Conservation (phyloP, 1,140 invertebrate species). For the Sarcophaga bullata region DNA sequence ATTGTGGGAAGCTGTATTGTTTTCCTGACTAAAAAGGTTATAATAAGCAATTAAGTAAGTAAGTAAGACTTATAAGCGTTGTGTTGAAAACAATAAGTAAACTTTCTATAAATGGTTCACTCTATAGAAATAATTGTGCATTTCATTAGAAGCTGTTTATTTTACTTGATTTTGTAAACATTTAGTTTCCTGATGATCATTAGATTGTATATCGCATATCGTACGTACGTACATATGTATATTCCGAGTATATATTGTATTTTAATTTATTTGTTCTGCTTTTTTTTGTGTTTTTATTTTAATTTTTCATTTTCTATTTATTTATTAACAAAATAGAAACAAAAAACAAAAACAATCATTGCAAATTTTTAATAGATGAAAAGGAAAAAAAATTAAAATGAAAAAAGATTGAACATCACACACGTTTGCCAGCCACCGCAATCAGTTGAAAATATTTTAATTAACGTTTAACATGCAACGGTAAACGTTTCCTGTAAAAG, state of each 20-base stretch:
- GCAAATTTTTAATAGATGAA: not conserved
- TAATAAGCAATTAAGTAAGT: no score
- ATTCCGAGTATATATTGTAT: no score
- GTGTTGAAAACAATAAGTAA: no score
- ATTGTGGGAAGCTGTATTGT: no score
- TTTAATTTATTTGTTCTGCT: not conserved
- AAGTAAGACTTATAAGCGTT: no score
- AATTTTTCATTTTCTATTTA: not conserved
- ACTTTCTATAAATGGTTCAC: no score
- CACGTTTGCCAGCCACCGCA: constrained; percentile 12
- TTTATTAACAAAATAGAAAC: not conserved
- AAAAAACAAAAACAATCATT: not conserved
- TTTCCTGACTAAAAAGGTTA: no score
- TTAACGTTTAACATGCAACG: constrained; percentile 44
- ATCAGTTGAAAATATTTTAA: constrained; percentile 45
- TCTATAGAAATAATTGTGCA: no score
- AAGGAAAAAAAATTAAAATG: no score
- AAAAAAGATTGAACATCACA: not conserved
- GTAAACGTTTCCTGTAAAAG: not conserved
- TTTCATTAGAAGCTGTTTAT: no score
- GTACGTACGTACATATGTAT: no score
- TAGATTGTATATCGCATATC: not conserved
- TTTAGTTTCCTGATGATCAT: constrained; percentile 16
- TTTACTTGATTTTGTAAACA: not conserved
- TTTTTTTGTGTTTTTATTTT: not conserved